Evolutionary conservation across 2,113 vertebrate genomes (phyloP).

Genomic region (Leuciscus idus): DNA sequence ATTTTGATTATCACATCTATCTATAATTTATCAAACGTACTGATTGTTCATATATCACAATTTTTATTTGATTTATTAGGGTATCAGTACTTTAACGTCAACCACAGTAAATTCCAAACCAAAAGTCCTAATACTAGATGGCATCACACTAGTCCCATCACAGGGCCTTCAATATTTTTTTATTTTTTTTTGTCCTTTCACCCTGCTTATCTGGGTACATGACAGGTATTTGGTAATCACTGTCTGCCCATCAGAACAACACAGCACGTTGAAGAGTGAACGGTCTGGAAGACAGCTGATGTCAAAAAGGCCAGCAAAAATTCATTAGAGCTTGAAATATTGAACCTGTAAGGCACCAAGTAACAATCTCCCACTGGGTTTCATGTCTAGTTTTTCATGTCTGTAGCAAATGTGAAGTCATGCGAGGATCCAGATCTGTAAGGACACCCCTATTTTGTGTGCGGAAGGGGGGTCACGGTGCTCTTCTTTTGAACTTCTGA

Average conservation of each 20-base stretch:
- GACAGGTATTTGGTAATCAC: slow-evolving; percentile 29
- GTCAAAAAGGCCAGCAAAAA: slow-evolving; percentile 34
- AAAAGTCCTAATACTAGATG: neutral
- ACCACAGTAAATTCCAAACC: neutral
- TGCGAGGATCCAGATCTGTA: slow-evolving; percentile 43
- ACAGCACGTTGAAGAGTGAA: neutral
- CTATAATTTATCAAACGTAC: no score
- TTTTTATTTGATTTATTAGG: neutral
- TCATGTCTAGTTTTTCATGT: slow-evolving; percentile 26
- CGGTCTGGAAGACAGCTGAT: neutral
- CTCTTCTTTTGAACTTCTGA: slow-evolving; percentile 46
- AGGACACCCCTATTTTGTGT: neutral
- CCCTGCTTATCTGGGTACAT: slow-evolving; percentile 16
- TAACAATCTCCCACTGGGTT: slow-evolving; percentile 24
- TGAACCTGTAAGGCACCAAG: slow-evolving; percentile 21
- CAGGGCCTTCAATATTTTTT: neutral
- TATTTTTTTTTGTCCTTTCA: neutral
- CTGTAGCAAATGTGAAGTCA: slow-evolving; percentile 27
- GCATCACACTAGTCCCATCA: neutral
- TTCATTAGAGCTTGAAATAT: slow-evolving; percentile 27
- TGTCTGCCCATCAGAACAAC: slow-evolving; percentile 41
- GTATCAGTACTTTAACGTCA: neutral
- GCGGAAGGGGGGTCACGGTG: neutral
- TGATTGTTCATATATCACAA: no score
- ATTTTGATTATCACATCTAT: no score